Percentiles rank a stretch among this genome's conserved stretches.
Evolutionary conservation across 1,140 invertebrate species (phyloP).

Genomic region (Drosophila sp.): DNA sequence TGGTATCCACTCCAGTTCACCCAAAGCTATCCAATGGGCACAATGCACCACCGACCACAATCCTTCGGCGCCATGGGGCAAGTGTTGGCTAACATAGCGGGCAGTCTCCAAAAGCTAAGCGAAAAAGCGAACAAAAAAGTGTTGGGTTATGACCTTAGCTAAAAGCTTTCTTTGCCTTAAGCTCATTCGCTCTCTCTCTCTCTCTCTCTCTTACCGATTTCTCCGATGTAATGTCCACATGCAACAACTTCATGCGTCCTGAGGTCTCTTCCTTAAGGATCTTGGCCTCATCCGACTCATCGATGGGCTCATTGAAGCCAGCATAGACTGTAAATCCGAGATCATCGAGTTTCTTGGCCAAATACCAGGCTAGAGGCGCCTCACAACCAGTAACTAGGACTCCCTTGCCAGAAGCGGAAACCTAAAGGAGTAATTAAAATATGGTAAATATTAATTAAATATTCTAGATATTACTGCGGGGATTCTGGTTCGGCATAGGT

Average conservation of each 20-base stretch:
- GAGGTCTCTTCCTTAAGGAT: conserved; percentile 90
- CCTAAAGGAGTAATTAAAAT: conserved; percentile 83
- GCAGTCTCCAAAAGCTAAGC: conserved; percentile 88
- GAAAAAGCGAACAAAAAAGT: background rate
- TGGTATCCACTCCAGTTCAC: conserved; percentile 95
- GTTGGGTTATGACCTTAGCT: conserved; percentile 32
- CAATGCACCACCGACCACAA: conserved; percentile 96
- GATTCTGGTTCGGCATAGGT: no score
- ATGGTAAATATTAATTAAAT: background rate
- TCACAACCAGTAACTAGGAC: conserved; percentile 94
- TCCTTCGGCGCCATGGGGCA: conserved; percentile 90
- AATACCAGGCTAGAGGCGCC: conserved; percentile 89
- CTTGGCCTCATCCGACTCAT: conserved; percentile 87
- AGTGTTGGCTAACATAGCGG: conserved; percentile 89
- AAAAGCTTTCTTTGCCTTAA: conserved; percentile 27
- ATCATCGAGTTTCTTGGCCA: conserved; percentile 90
- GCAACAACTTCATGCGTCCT: conserved; percentile 88
- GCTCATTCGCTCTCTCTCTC: conserved; percentile 15
- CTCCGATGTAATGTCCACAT: conserved; percentile 90
- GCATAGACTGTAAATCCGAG: conserved; percentile 93
- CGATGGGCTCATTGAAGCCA: conserved; percentile 87
- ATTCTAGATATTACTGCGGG: no score
- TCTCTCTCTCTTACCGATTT: conserved; percentile 84
- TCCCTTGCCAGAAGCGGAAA: conserved; percentile 90
- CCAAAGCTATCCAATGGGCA: conserved; percentile 93